These are phyloP conservation scores for Apostichopus leukothele DNA, from an alignment of 53 echinoderm and acorn worm species.

Conservation along the genomic window DNA sequence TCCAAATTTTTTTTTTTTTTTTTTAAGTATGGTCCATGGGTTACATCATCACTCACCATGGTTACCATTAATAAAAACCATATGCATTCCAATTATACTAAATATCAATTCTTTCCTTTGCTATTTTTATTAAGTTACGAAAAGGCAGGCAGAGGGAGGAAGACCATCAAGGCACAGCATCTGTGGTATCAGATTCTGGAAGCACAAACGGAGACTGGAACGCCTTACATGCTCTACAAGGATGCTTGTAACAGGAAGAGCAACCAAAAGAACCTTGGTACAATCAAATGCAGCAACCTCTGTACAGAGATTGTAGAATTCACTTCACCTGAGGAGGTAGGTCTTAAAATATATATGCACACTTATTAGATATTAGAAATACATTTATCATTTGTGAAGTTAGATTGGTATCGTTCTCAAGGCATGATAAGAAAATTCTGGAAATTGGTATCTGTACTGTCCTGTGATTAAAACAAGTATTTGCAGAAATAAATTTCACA, in stretches of 20 bases:
- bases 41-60: neutral
- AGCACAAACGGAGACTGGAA: conserved; percentile 85
- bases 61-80: neutral
- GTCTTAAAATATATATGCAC: no score
- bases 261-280: conserved; percentile 96
- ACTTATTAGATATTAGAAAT: no score
- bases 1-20: no score
- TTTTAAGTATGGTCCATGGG: no score
- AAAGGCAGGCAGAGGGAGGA: conserved; percentile 59
- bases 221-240: conserved; percentile 99
- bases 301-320: conserved; percentile 98
- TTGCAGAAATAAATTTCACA: no score
- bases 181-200: conserved; percentile 92
- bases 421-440: no score
- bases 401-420: no score
- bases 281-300: conserved; percentile 95
- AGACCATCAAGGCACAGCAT: conserved; percentile 81
- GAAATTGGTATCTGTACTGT: no score
- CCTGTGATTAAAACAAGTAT: no score
- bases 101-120: neutral
- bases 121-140: conserved; percentile 65
- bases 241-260: conserved; percentile 89
- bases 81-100: no score
- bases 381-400: no score
- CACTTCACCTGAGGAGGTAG: conserved; percentile 84